These are phyloP conservation scores for Cryptus armator DNA, from an alignment of 2,888 invertebrate species.

Conservation along the genomic window DNA sequence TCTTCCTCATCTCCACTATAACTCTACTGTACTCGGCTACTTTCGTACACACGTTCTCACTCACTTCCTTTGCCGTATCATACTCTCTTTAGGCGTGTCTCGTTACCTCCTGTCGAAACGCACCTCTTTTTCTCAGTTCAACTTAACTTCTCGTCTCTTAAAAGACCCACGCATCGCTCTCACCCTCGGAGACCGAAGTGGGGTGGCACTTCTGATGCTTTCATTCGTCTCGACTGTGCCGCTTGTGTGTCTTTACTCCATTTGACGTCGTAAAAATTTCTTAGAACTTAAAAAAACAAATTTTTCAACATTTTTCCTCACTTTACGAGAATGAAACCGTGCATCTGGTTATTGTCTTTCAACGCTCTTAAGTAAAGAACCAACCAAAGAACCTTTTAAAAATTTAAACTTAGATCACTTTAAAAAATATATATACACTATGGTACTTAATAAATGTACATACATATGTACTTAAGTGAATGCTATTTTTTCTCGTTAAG, in stretches of 20 bases:
- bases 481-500: too few relatives aligned
- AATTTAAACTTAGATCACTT: too few relatives aligned
- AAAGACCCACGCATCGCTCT: not conserved
- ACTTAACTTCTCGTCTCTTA: not conserved
- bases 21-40: constrained; percentile 17
- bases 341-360: not conserved
- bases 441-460: too few relatives aligned
- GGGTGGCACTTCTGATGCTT: not conserved
- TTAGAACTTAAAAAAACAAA: not conserved
- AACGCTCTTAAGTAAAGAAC: not conserved
- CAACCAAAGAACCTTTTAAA: too few relatives aligned
- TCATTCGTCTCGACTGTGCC: not conserved
- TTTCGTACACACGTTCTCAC: constrained; percentile 9
- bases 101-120: constrained; percentile 6
- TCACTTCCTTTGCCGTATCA: not conserved
- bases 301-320: not conserved
- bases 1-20: not conserved
- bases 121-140: not conserved
- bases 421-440: too few relatives aligned
- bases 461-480: too few relatives aligned
- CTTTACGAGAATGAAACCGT: not conserved
- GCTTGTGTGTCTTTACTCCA: not conserved
- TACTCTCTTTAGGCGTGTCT: constrained; percentile 6
- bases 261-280: constrained; percentile 6
- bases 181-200: not conserved